Base-by-base conservation (phyloP, 1,140 invertebrate genomes). In the Rhopalosiphum maidis region DNA sequence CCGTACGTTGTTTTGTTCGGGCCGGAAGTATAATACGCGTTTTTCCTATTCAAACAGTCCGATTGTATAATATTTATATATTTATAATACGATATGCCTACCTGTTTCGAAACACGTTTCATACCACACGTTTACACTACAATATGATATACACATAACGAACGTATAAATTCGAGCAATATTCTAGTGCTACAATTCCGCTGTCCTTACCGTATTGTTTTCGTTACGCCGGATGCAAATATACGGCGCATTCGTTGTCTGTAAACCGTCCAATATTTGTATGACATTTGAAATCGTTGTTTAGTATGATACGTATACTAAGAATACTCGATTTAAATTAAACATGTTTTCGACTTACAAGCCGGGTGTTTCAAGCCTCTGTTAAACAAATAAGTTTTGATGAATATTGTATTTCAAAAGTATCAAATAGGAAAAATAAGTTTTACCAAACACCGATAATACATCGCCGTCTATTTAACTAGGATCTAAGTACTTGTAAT, bases 41-140 rank as follows among this genome's bases (percentile, higher is more conserved):
- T 77, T 77, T 77, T 77, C n/a, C 18, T 18, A 77, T 77, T 18
- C 15, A 21, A 77, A 77, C 60, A n/a, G 60, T 77, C 15, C 6
- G n/a, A 35, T 77, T 35, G 5, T 77, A 77, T 77, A 77, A 77
- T 77, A 77, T 77, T 77, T 77, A 77, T 77, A 77, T n/a, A 6
- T 77, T 77, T 77, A n/a, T 6, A n/a, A 23, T 23, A 54, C 7
- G 54, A 15, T 55, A 55, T 77, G 60, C 60, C 30, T 77, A n/a
- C 30, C 60, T 77, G 60, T 77, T 77, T 77, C n/a, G 60, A 77
- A 77, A 77, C 30, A n/a, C 60, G 60, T 77, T 77, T 77, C 60
- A 6, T 77, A 68, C n/a, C 30, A n/a, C 60, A 77, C 30, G 18
- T n/a, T 35, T 6, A 18, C 30, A 68, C 4, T 68, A 21, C 2